Base-by-base conservation (phyloP, 2,797 vertebrate genomes). In the Protosalanx chinensis region DNA sequence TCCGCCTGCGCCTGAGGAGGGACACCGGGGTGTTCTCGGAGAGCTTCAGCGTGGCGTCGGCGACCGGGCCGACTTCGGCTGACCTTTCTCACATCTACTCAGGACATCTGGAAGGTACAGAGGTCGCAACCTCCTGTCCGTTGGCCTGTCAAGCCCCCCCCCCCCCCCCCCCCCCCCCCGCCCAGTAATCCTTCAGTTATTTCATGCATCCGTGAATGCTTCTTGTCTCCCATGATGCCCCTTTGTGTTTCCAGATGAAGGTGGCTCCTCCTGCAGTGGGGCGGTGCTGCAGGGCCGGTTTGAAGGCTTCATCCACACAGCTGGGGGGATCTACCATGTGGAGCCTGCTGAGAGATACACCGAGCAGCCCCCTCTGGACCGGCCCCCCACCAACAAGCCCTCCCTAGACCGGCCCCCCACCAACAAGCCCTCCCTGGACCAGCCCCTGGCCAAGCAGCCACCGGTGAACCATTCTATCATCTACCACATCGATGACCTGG, bases 11-110 rank as follows among this genome's bases (percentile, higher is more conserved):
- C 35, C 80, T 96, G 76, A 89, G 75, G 81, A 88, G 74, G 77
- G 86, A 93, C 70, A 13, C 75, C 0, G 82, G 71, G 2, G 79
- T 56, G 4, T 95, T 95, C 82, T 81, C 89, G 0, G 72, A 88
- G 67, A 80, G 88, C 77, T 92, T 93, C 70, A 75, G 59, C 12
- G 72, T 94, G 67, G 71, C 79, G 59, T 80, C 65, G 68, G 81
- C 70, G 76, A 84, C 87, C 49, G 78, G 71, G 27, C 66, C 84
- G 0, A 29, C 71, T 4, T 58, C 76, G 4, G 79, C 70, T 0
- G 91, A 93, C 60, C 85, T 94, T 33, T 94, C 91, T 41, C 91
- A 94, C 76, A 72, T 95, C 59, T 95, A 93, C 68, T 91, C 93
- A 29, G 93, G 94, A 75, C 79, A 64, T 35, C 73, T 95, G 3